phyloP scores from a whole-genome alignment of 2,797 vertebrate species.

The Calcarius lapponicus region DNA sequence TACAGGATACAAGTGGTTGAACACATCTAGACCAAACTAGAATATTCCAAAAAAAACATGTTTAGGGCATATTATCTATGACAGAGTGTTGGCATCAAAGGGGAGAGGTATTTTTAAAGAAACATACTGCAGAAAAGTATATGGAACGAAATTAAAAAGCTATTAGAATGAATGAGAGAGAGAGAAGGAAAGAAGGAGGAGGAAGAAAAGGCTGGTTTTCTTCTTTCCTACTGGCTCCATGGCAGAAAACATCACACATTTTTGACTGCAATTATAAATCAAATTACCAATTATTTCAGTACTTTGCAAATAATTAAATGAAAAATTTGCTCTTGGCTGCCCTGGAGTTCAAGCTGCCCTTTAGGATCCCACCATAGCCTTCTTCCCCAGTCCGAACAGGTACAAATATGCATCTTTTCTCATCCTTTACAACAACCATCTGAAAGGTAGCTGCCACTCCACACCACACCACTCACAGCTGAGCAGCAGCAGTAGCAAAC shows the following conservation, averaged over 20 bases:
- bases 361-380: not conserved
- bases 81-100: not conserved
- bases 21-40: not conserved
- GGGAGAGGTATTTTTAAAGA: not conserved
- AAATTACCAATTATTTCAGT: not conserved
- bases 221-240: not conserved
- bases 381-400: not conserved
- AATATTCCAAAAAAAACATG: not conserved
- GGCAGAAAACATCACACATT: not conserved
- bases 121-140: not conserved
- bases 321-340: not conserved
- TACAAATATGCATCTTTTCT: not conserved
- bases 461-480: not conserved
- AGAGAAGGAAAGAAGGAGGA: not conserved
- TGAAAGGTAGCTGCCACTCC: not conserved
- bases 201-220: not conserved
- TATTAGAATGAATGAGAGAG: not conserved
- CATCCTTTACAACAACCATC: not conserved
- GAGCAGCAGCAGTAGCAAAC: not conserved
- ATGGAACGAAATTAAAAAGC: not conserved
- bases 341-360: not conserved
- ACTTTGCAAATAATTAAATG: not conserved
- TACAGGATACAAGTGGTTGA: not conserved
- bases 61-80: not conserved
- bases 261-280: not conserved